These are phyloP conservation scores for Manis crassicaudata DNA, from an alignment of 2,797 vertebrate species.

Conservation along the genomic window DNA sequence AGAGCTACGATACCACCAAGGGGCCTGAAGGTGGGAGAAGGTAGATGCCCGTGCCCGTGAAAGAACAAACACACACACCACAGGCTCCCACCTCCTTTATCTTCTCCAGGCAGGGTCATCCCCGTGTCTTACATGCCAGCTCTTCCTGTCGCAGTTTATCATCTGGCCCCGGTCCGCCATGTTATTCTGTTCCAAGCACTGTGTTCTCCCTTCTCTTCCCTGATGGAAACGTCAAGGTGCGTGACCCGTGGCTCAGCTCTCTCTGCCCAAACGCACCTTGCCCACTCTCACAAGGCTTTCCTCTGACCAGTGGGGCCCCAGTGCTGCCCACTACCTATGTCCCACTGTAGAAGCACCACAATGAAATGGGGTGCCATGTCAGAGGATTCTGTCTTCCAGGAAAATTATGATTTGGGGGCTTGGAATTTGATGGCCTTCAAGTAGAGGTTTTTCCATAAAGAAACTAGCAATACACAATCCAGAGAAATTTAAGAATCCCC, in stretches of 20 bases:
- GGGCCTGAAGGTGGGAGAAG: fast-evolving
- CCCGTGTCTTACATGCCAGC: fast-evolving
- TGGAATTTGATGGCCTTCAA: background rate
- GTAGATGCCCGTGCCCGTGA: fast-evolving
- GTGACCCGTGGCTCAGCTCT: background rate
- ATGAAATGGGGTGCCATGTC: background rate
- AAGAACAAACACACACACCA: background rate
- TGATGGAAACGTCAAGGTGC: background rate
- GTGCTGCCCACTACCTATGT: no score
- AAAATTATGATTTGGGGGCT: background rate
- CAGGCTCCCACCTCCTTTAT: background rate
- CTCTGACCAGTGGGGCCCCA: no score
- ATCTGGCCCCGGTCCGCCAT: fast-evolving
- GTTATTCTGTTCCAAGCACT: background rate
- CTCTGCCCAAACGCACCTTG: background rate
- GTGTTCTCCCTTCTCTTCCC: background rate
- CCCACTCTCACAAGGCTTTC: background rate
- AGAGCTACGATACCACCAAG: background rate
- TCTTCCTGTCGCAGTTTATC: no score
- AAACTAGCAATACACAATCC: background rate
- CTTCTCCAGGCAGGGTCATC: background rate
- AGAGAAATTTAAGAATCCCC: background rate
- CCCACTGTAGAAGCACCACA: background rate
- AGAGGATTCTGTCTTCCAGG: background rate
- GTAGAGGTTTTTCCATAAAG: background rate